Percentiles rank a stretch among this genome's conserved stretches.
These are phyloP conservation scores for Megastigmus dorsalis DNA, from an alignment of 2,888 invertebrate genomes.

Conservation along the genomic window DNA sequence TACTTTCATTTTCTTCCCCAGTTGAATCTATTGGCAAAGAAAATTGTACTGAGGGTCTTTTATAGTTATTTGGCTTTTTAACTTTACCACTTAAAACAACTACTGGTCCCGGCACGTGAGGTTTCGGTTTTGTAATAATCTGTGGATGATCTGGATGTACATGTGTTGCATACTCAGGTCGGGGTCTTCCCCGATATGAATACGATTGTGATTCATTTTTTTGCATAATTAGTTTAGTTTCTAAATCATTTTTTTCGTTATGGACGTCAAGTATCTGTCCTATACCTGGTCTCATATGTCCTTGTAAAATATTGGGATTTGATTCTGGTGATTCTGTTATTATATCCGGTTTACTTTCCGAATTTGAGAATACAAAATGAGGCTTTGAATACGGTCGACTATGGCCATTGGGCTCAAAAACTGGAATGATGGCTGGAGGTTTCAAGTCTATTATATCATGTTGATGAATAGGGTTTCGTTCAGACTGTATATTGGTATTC, in stretches of 20 bases:
- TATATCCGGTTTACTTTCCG: constrained; percentile 61
- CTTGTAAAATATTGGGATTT: constrained; percentile 39
- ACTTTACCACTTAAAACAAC: constrained; percentile 61
- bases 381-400: constrained; percentile 62
- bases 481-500: constrained; percentile 34
- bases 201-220: constrained; percentile 31
- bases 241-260: constrained; percentile 50
- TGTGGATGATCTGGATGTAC: constrained; percentile 70
- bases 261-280: constrained; percentile 54
- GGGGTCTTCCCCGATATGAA: constrained; percentile 31
- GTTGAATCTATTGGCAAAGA: constrained; percentile 66
- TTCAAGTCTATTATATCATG: constrained; percentile 61
- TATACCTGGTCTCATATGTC: constrained; percentile 54
- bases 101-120: constrained; percentile 66
- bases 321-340: constrained; percentile 54
- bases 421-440: constrained; percentile 62
- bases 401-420: constrained; percentile 62
- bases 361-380: constrained; percentile 31
- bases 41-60: constrained; percentile 63
- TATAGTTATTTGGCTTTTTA: constrained; percentile 52
- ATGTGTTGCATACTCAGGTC: constrained; percentile 52
- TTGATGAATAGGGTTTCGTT: constrained; percentile 51
- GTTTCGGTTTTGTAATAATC: constrained; percentile 68
- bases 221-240: constrained; percentile 34
- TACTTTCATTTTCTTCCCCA: constrained; percentile 64